Conservation (phyloP, 2,888 invertebrate species). For the Drosophila colorata region DNA sequence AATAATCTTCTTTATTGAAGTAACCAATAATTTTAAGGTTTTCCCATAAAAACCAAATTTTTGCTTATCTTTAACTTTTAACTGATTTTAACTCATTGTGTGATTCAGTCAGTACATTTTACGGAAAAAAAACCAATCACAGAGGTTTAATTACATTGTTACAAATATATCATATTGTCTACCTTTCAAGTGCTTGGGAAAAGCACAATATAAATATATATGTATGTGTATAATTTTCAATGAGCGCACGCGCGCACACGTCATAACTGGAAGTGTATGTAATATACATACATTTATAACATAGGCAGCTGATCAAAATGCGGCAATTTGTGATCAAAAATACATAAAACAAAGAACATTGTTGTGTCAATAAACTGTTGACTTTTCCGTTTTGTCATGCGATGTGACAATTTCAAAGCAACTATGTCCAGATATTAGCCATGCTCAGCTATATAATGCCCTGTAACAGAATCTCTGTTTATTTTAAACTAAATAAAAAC, state of each 20-base stretch:
- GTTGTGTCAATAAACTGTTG: constrained; percentile 65
- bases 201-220: background rate
- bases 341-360: constrained; percentile 54
- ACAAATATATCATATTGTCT: background rate
- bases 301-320: constrained; percentile 42
- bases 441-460: constrained; percentile 6
- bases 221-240: constrained; percentile 1
- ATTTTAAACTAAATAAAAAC: too few relatives aligned
- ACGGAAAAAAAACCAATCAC: background rate
- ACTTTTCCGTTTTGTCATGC: constrained; percentile 48
- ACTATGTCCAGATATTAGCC: constrained; percentile 2
- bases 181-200: constrained; percentile 20
- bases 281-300: background rate
- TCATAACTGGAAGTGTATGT: constrained; percentile 18
- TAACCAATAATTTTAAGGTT: too few relatives aligned
- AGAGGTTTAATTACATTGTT: constrained; percentile 13
- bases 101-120: background rate
- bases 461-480: background rate
- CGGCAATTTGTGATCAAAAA: constrained; percentile 57
- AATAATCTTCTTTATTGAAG: too few relatives aligned
- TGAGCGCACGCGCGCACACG: constrained; percentile 17
- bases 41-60: too few relatives aligned
- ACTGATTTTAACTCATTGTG: background rate
- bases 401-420: constrained; percentile 43
- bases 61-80: background rate